A percentile compares a stretch with the other conserved stretches of the same genome.
Conservation (phyloP, 2,113 vertebrate genomes). For the Coturnix japonica region DNA sequence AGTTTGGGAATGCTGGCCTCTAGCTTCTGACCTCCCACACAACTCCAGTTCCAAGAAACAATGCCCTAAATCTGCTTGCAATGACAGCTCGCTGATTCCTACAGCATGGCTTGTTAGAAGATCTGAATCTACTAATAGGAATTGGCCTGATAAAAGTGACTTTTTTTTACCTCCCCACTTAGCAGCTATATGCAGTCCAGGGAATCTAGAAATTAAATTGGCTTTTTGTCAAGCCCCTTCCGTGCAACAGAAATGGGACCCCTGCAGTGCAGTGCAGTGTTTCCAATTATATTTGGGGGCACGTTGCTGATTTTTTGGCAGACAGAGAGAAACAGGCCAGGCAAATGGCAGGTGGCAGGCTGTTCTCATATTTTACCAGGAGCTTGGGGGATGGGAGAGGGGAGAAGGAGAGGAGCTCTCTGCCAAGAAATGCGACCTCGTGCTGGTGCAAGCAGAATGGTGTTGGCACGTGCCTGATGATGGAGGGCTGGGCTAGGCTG, state of each 20-base stretch:
- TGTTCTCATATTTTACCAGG: conserved; percentile 46
- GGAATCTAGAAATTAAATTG: conserved; percentile 69
- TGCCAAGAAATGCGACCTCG: conserved; percentile 44
- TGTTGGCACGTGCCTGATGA: neutral
- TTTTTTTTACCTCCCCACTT: conserved; percentile 10
- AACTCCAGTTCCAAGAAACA: neutral
- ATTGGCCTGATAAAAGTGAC: conserved; percentile 49
- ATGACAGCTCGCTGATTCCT: conserved; percentile 12
- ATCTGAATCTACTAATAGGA: conserved; percentile 59
- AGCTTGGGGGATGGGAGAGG: conserved; percentile 34
- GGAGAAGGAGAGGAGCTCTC: neutral
- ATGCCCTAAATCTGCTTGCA: conserved; percentile 34
- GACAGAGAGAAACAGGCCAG: conserved; percentile 29
- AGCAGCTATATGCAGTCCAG: neutral
- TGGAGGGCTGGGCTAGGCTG: conserved; percentile 4
- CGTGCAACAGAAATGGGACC: conserved; percentile 42
- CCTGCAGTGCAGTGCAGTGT: conserved; percentile 57
- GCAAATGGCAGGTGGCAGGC: conserved; percentile 70
- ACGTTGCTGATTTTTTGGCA: conserved; percentile 70
- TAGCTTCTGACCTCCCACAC: neutral
- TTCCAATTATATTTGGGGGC: conserved; percentile 70
- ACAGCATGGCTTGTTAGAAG: neutral
- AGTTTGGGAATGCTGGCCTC: neutral
- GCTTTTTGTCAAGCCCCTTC: conserved; percentile 58
- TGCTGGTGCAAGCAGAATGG: neutral